These are phyloP conservation scores for Zaprionus lachaisei DNA, from an alignment of 1,140 invertebrate genomes.

Conservation along the genomic window DNA sequence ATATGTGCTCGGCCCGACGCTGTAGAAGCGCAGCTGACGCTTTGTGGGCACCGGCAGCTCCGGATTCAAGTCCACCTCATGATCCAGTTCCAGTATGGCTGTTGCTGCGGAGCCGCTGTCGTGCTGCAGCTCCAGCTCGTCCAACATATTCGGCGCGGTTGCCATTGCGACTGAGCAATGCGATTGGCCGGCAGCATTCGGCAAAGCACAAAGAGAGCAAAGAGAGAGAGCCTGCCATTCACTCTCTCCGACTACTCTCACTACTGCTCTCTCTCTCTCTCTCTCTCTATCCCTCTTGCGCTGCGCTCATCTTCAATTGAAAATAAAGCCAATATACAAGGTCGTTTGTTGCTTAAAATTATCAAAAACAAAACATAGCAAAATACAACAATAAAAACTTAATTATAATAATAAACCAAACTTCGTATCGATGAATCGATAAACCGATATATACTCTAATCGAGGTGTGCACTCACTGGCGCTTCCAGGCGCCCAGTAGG, in stretches of 20 bases:
- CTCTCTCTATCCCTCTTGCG: not conserved
- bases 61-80: constrained; percentile 9
- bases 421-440: not conserved
- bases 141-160: constrained; percentile 58
- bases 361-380: constrained; percentile 22
- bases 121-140: constrained; percentile 45
- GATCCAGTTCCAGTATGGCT: constrained; percentile 40
- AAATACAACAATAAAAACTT: constrained; percentile 20
- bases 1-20: constrained; percentile 69
- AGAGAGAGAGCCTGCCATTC: not conserved
- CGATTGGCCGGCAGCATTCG: not conserved
- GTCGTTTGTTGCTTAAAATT: constrained; percentile 43
- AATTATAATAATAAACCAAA: constrained; percentile 24
- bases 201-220: not conserved
- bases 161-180: constrained; percentile 57
- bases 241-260: not conserved
- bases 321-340: constrained; percentile 32
- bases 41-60: constrained; percentile 41
- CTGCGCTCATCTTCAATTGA: constrained; percentile 10
- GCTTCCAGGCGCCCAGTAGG: constrained; percentile 75
- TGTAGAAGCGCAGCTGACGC: constrained; percentile 67
- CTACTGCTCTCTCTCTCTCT: not conserved
- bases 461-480: constrained; percentile 44
- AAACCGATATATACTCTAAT: not conserved
- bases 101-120: constrained; percentile 26